phyloP scores from a whole-genome alignment of 2,888 invertebrate genomes.

The Bedellia somnulentella region DNA sequence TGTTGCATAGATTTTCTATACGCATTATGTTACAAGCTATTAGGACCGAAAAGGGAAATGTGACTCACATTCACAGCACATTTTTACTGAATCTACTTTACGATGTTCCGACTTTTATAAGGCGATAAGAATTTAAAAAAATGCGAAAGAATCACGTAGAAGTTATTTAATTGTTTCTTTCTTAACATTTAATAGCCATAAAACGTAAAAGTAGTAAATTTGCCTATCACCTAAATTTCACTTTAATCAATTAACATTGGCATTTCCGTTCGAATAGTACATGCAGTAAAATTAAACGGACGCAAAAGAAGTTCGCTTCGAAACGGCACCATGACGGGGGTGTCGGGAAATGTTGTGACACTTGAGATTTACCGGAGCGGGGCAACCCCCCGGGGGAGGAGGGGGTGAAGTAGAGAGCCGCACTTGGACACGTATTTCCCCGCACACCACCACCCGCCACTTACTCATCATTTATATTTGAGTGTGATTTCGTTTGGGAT shows the following conservation, averaged over 20 bases:
- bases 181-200: background rate
- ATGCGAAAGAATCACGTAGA: background rate
- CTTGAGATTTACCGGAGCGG: slow-evolving; percentile 38
- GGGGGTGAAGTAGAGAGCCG: slow-evolving; percentile 17
- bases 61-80: too few species aligned
- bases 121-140: background rate
- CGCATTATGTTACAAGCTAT: too few species aligned
- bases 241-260: slow-evolving; percentile 7
- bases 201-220: slow-evolving; percentile 1
- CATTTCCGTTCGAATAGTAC: slow-evolving; percentile 9
- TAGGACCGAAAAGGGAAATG: too few species aligned
- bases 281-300: slow-evolving; percentile 20
- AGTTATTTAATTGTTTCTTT: background rate
- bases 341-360: slow-evolving; percentile 31
- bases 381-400: slow-evolving; percentile 18
- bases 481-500: slow-evolving; percentile 52
- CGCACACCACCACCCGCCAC: slow-evolving; percentile 20
- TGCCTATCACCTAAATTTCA: slow-evolving; percentile 2
- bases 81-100: too few species aligned
- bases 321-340: slow-evolving; percentile 24
- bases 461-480: slow-evolving; percentile 55
- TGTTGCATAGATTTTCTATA: slow-evolving; percentile 5
- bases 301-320: slow-evolving; percentile 21
- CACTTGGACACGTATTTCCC: slow-evolving; percentile 47
- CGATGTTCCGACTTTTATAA: too few species aligned